Conservation (phyloP, 2,888 invertebrate species). For the Polydrusus cervinus region DNA sequence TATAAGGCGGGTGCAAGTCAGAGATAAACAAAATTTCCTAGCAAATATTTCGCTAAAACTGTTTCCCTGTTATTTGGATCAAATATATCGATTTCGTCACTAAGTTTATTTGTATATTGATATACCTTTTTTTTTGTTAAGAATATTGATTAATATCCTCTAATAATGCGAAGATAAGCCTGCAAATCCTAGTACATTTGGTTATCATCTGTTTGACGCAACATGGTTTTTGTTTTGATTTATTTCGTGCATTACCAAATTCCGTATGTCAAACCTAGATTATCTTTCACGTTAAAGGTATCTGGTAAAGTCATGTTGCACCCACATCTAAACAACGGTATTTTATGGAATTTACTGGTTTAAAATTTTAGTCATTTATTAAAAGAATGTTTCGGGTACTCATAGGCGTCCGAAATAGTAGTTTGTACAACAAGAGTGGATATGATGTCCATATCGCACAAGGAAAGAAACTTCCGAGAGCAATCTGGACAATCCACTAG, state of each 20-base stretch:
- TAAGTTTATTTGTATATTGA: conserved; percentile 18
- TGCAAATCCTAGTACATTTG: not conserved
- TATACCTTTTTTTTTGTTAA: conserved; percentile 14
- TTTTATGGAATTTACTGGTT: conserved; percentile 31
- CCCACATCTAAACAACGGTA: conserved; percentile 43
- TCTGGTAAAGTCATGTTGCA: conserved; percentile 30
- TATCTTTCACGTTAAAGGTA: conserved; percentile 36
- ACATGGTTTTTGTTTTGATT: conserved; percentile 31
- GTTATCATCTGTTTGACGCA: conserved; percentile 31
- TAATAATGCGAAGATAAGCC: conserved; percentile 13
- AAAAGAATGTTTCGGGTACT: not conserved
- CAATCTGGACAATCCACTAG: too few species aligned
- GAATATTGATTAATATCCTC: conserved; percentile 21
- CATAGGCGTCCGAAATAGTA: too few species aligned
- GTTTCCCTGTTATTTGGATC: conserved; percentile 19
- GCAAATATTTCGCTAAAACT: conserved; percentile 11
- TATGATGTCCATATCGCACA: too few species aligned
- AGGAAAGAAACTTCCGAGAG: too few species aligned
- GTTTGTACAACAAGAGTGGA: too few species aligned
- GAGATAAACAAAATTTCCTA: conserved; percentile 20
- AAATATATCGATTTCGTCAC: conserved; percentile 28
- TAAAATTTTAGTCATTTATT: conserved; percentile 15
- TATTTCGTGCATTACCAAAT: conserved; percentile 32
- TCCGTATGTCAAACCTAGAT: conserved; percentile 42
- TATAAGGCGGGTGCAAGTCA: conserved; percentile 28